Evolutionary conservation across 2,888 invertebrate genomes (phyloP), one percentile per base, ranked within the genome.

Genomic region (Dynastes grantii): DNA sequence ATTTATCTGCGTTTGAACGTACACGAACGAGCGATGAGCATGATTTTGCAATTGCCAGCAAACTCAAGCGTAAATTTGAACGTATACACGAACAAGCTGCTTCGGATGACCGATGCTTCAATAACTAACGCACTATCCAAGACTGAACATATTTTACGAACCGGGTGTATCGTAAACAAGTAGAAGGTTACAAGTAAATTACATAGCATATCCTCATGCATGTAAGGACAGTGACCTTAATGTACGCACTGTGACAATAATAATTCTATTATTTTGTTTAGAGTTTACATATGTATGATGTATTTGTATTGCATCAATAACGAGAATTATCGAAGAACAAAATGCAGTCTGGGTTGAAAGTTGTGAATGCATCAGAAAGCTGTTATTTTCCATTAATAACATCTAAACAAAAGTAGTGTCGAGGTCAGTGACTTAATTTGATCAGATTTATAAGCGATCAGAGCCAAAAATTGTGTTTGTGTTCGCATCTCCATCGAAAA

Each of bases 211-310:
- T 32, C 32, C 67, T 58, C 68, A 58, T 67, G 55, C n/a, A 37
- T 64, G 67, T 55, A 53, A 65, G 78, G 78, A 78, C 75, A 73
- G 22, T 78, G 78, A 78, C 78, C 73, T 78, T 58, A 53, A 68
- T 75, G 45, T 45, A 13, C 27, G 29, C 61, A 22, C n/a, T 55
- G 37, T 68, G 51, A 51, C 51, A 51, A 55, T 55, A 55, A 55
- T 27, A 22, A 27, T 53, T 11, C 27, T 68, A 22, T 61, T 32
- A 32, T 32, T 75, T 49, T 75, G 49, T 58, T 75, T 71, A n/a
- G 51, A 51, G 49, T 68, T 53, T 16, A 16, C 16, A 16, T 37
- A 45, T 45, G 11, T 45, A 45, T 2, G 11, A 45, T 32, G 32
- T 5, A 32, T 32, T 32, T 32, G 32, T 2, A 32, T 5, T 32